Evolutionary conservation across 2,113 vertebrate species (phyloP).

Genomic region (Malurus alboscapulatus): DNA sequence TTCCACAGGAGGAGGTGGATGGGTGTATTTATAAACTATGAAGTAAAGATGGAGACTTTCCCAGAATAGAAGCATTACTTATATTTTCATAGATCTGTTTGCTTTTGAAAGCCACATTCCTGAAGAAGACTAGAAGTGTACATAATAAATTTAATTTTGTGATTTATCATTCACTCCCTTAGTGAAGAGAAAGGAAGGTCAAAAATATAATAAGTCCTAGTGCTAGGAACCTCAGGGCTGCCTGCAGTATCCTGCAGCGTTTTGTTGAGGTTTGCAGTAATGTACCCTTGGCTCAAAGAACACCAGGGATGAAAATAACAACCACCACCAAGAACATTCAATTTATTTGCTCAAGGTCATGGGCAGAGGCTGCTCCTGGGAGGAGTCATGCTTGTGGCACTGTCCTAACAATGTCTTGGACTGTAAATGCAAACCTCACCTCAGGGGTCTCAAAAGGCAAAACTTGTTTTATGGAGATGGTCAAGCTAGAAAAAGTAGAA

Average conservation of each 20-base stretch:
- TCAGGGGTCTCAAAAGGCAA: neutral
- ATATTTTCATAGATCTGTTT: neutral
- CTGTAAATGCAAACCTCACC: neutral
- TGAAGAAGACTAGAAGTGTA: fast-evolving
- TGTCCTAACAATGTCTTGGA: neutral
- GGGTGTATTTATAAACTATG: neutral
- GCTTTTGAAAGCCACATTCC: neutral
- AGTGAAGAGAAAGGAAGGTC: neutral
- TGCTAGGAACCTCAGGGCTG: neutral
- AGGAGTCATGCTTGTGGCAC: neutral
- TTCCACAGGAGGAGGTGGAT: neutral
- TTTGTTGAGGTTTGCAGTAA: neutral
- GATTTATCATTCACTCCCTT: neutral
- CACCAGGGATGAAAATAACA: neutral
- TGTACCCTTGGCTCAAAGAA: neutral
- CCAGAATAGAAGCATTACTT: neutral
- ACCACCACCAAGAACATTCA: neutral
- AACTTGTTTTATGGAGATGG: neutral
- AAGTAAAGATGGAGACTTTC: neutral
- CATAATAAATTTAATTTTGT: neutral
- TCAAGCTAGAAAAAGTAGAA: neutral
- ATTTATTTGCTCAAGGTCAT: neutral
- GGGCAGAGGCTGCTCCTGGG: neutral
- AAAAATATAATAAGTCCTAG: neutral
- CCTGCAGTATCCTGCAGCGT: neutral